Conservation (phyloP, 2,888 invertebrate species). For the Ceraclea dissimilis region DNA sequence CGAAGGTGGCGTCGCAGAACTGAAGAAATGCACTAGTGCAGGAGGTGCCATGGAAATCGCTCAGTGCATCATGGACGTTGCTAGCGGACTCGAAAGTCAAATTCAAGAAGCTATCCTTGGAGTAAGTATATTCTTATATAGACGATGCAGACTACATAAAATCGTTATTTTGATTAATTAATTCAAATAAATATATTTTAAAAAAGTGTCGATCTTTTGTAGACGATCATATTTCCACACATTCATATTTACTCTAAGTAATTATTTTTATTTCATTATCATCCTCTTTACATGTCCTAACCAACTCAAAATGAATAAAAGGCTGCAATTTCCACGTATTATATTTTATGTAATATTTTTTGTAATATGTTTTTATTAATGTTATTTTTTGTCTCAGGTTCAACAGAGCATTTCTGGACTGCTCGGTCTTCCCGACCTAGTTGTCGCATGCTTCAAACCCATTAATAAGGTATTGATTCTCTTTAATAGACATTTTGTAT, state of each 20-base stretch:
- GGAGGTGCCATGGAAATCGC: slow-evolving; percentile 10
- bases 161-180: too few species aligned
- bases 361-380: neutral
- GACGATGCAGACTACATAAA: too few species aligned
- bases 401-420: slow-evolving; percentile 1
- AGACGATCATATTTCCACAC: too few species aligned
- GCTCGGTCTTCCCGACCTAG: neutral
- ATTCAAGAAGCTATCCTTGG: neutral
- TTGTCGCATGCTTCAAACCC: neutral
- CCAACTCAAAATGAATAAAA: too few species aligned
- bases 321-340: too few species aligned
- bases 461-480: too few species aligned
- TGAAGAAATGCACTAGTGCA: slow-evolving; percentile 6
- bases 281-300: too few species aligned
- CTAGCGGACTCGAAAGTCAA: neutral
- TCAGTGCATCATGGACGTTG: slow-evolving; percentile 11
- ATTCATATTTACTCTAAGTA: too few species aligned
- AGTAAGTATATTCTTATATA: slow-evolving; percentile 9
- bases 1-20: neutral
- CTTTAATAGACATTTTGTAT: too few species aligned
- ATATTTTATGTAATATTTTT: too few species aligned
- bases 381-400: slow-evolving; percentile 7
- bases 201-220: neutral
- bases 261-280: too few species aligned
- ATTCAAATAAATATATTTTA: neutral